phyloP scores from a whole-genome alignment of 2,888 invertebrate species.

The Phytoseiulus persimilis region DNA sequence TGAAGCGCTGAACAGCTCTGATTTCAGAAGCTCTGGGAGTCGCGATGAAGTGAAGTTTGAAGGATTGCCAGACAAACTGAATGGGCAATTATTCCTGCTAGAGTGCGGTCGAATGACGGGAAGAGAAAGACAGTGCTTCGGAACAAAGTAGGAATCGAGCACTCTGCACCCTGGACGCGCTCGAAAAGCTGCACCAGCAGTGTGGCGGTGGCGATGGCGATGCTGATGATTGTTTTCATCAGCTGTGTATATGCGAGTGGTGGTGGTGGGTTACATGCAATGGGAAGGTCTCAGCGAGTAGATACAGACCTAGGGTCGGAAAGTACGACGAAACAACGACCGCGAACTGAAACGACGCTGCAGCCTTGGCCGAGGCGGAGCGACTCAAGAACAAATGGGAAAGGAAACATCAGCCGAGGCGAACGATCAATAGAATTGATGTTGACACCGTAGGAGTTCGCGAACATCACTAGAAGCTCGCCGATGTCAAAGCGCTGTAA shows the following conservation, averaged over 20 bases:
- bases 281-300: neutral
- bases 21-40: too few species aligned
- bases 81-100: neutral
- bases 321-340: neutral
- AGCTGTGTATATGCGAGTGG: neutral
- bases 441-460: neutral
- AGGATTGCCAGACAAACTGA: neutral
- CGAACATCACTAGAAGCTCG: neutral
- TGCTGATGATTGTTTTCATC: neutral
- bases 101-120: neutral
- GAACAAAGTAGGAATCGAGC: neutral
- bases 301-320: neutral
- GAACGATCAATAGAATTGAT: neutral
- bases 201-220: neutral
- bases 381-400: neutral
- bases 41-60: too few species aligned
- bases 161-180: neutral
- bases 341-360: neutral
- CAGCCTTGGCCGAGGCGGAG: neutral
- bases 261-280: too few species aligned
- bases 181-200: neutral
- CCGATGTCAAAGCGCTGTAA: neutral
- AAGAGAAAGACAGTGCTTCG: neutral
- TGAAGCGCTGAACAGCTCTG: neutral
- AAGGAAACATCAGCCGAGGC: neutral